Base-by-base conservation (phyloP, 2,888 invertebrate species). In the Smittia sp. region DNA sequence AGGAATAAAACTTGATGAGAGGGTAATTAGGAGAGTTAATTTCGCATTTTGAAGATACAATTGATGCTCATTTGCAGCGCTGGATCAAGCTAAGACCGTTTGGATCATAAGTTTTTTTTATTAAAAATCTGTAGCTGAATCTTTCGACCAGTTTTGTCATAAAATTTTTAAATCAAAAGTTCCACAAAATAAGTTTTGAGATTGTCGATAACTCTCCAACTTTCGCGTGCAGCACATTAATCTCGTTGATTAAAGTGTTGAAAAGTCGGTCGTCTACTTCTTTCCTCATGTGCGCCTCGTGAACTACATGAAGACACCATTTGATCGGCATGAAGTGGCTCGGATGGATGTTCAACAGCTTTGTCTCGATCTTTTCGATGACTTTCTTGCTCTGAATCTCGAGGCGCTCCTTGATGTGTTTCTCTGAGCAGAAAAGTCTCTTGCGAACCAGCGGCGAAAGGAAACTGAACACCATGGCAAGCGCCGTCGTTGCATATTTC, bases 301-400 rank as follows among this genome's bases (percentile, higher is more conserved):
- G 22, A 58, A 58, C 11, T 3, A 58, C 58, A 58, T 58, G 58
- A 20, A 58, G 6, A 7, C 20, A 6, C 58, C 58, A 58, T 22
- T 58, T 58, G 9, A 58, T 18, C 13, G 58, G 58, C 58, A 58
- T 58, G 58, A 58, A 58, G 22, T 58, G 58, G 22, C 58, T 22
- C 7, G 58, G 22, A 13, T 58, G 2, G 18, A 58, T n/a, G 22
- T 58, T 58, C 58, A 58, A 13, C 22, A 58, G 18, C 22, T 58
- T 58, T 22, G 2, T 20, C 13, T 58, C 58, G n/a, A 58, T 58
- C 22, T 58, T 58, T 22, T 58, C 22, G 22, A 58, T 58, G 18
- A 58, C 9, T 20, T 20, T 7, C 22, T 22, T 58, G 22, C 58
- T 58, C 22, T 58, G 58, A 18, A 58, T 22, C 18, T 58, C 58